Conservation (phyloP, 2,888 invertebrate species). For the Zygaena filipendulae region DNA sequence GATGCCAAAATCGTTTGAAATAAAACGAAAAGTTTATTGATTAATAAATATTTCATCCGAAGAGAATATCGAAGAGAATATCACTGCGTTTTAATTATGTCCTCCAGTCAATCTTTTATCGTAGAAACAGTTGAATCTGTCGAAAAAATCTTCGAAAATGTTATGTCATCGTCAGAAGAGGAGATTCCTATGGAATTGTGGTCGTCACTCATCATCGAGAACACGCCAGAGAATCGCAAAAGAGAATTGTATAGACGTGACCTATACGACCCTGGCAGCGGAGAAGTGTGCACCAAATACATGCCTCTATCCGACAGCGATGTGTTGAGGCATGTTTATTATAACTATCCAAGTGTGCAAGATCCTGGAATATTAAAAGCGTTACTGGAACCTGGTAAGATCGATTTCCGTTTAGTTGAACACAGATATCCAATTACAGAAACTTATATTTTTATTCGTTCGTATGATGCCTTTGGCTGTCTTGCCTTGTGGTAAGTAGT, state of each 20-base stretch:
- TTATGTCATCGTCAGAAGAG: slow-evolving; percentile 19
- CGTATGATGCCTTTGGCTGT: too few species aligned
- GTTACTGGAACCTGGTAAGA: slow-evolving; percentile 16
- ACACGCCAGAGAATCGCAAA: slow-evolving; percentile 19
- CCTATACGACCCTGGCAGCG: slow-evolving; percentile 29
- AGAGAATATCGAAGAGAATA: too few species aligned
- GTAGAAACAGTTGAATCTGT: slow-evolving; percentile 9
- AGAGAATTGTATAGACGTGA: slow-evolving; percentile 21
- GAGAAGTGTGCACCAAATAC: slow-evolving; percentile 32
- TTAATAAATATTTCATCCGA: slow-evolving; percentile 23
- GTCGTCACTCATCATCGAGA: slow-evolving; percentile 19
- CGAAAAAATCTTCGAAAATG: slow-evolving; percentile 1
- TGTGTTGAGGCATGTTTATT: slow-evolving; percentile 25
- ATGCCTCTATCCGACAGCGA: slow-evolving; percentile 29
- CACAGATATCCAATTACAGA: too few species aligned
- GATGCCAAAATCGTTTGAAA: too few species aligned
- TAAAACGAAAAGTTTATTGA: too few species aligned
- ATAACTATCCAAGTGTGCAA: slow-evolving; percentile 21
- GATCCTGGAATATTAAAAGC: slow-evolving; percentile 25
- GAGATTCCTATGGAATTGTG: slow-evolving; percentile 25
- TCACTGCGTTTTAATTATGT: slow-evolving; percentile 6
- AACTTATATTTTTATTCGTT: too few species aligned
- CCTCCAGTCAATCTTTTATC: too few species aligned
- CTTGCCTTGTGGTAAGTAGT: too few species aligned
- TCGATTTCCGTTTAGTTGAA: too few species aligned